Evolutionary conservation across 2,888 invertebrate genomes (phyloP).

Genomic region (Gari tellinella): DNA sequence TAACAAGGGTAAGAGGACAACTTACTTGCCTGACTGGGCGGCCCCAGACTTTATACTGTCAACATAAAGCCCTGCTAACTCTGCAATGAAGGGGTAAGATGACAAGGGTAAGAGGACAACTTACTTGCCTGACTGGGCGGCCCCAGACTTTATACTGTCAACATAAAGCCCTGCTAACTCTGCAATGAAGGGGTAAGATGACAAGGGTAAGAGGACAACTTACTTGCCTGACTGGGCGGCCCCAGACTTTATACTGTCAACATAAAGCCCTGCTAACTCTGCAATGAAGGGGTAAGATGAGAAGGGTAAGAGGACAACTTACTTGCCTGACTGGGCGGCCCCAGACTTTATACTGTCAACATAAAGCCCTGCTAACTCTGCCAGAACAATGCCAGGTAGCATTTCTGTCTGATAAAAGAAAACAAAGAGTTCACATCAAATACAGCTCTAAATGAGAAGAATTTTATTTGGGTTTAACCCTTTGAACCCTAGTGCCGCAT

Average conservation of each 20-base stretch:
- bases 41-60: slow-evolving; percentile 77
- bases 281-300: background rate
- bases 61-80: slow-evolving; percentile 75
- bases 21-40: slow-evolving; percentile 77
- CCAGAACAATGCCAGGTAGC: slow-evolving; percentile 69
- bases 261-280: slow-evolving; percentile 75
- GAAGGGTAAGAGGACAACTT: slow-evolving; percentile 50
- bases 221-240: slow-evolving; percentile 76
- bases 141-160: slow-evolving; percentile 76
- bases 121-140: slow-evolving; percentile 76
- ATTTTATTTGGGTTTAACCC: too few species aligned
- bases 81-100: slow-evolving; percentile 17
- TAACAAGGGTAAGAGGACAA: too few species aligned
- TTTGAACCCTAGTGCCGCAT: too few species aligned
- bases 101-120: too few species aligned
- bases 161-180: slow-evolving; percentile 76
- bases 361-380: slow-evolving; percentile 74
- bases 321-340: slow-evolving; percentile 75
- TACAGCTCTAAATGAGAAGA: too few species aligned
- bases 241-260: slow-evolving; percentile 78
- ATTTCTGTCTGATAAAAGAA: slow-evolving; percentile 69
- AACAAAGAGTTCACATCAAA: too few species aligned
- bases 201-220: too few species aligned
- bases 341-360: slow-evolving; percentile 78
- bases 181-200: slow-evolving; percentile 67